Percentiles rank a stretch among this genome's conserved stretches.
These are phyloP conservation scores for Melieria picta DNA, from an alignment of 2,888 invertebrate species.

Conservation along the genomic window DNA sequence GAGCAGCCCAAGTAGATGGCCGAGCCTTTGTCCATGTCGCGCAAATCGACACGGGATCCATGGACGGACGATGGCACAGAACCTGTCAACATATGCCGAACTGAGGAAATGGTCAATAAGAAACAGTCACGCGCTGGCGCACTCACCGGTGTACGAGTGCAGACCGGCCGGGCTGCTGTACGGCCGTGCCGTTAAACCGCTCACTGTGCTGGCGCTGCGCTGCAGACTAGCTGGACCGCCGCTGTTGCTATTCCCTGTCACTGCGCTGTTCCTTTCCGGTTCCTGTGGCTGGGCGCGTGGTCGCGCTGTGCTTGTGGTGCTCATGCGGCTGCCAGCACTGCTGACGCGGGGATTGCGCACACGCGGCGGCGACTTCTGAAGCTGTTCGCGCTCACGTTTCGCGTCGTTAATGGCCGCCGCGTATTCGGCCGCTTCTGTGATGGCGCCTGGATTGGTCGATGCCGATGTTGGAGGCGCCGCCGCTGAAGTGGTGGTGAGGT, in stretches of 20 bases:
- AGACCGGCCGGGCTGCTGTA: constrained; percentile 83
- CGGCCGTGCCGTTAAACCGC: constrained; percentile 70
- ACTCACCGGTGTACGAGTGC: constrained; percentile 75
- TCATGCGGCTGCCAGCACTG: constrained; percentile 50
- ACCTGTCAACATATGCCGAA: constrained; percentile 62
- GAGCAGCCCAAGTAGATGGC: constrained; percentile 71
- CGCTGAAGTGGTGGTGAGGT: constrained; percentile 31
- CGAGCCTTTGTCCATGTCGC: constrained; percentile 71
- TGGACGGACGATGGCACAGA: constrained; percentile 80
- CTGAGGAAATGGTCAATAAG: not conserved
- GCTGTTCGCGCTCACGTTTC: constrained; percentile 40
- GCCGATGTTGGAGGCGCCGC: constrained; percentile 2
- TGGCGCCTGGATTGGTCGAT: constrained; percentile 8
- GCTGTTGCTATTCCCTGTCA: not conserved
- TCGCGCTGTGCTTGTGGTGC: constrained; percentile 23
- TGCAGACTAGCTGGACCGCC: constrained; percentile 48
- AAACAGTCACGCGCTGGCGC: not conserved
- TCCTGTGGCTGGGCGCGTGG: not conserved
- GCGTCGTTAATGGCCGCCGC: constrained; percentile 54
- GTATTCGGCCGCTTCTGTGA: constrained; percentile 58
- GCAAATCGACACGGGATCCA: constrained; percentile 76
- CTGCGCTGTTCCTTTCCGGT: constrained; percentile 30
- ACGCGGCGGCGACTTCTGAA: constrained; percentile 39
- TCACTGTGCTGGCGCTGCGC: constrained; percentile 65
- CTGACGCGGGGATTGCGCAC: constrained; percentile 44